A percentile compares a stretch with the other conserved stretches of the same genome.
Evolutionary conservation across 1,140 invertebrate genomes (phyloP).

Genomic region (Pogonus chalceus): DNA sequence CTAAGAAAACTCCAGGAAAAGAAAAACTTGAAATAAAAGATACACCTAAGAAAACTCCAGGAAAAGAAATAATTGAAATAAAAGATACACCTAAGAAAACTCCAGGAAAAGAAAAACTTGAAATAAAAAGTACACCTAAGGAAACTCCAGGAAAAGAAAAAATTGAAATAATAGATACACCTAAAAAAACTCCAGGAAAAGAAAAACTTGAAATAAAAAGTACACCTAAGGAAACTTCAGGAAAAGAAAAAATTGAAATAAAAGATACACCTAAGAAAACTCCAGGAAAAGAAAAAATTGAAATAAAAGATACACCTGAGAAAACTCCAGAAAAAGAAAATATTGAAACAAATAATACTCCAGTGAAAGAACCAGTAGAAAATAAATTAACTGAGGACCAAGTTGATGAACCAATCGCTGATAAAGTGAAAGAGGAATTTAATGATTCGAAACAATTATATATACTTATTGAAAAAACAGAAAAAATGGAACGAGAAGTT

Average conservation of each 20-base stretch:
- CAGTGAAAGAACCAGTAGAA: background rate
- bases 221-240: no score
- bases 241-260: no score
- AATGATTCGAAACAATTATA: background rate
- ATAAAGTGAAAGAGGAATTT: background rate
- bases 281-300: background rate
- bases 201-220: background rate
- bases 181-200: background rate
- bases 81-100: no score
- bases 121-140: no score
- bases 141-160: background rate
- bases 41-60: background rate
- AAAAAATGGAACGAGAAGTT: no score
- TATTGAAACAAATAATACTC: background rate
- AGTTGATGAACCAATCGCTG: background rate
- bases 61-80: no score
- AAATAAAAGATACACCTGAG: background rate
- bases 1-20: no score
- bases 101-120: no score
- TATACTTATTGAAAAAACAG: no score
- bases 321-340: background rate
- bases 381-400: background rate
- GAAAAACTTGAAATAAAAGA: background rate
- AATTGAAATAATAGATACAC: background rate
- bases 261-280: no score